Evolutionary conservation across 2,888 invertebrate genomes (phyloP).

Genomic region (Eugnorisma glareosa): DNA sequence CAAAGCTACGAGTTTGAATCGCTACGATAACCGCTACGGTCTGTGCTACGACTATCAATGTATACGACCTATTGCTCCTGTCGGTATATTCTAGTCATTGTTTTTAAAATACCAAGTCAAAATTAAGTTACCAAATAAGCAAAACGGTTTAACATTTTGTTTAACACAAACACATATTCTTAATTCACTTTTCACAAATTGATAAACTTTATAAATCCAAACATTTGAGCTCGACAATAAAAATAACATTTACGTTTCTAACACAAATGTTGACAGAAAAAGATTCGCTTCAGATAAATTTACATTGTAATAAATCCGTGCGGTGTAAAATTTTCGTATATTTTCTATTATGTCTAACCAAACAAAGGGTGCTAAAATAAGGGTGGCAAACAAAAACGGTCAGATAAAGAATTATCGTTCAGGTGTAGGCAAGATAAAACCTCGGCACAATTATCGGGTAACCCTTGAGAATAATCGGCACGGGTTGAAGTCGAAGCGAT

Average conservation of each 20-base stretch:
- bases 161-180: slow-evolving; percentile 47
- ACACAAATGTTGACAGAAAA: slow-evolving; percentile 66
- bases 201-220: slow-evolving; percentile 52
- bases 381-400: slow-evolving; percentile 56
- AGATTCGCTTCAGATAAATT: slow-evolving; percentile 68
- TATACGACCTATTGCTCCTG: not conserved
- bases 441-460: slow-evolving; percentile 55
- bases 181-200: slow-evolving; percentile 55
- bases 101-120: slow-evolving; percentile 7
- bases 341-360: slow-evolving; percentile 67
- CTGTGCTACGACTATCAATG: not conserved
- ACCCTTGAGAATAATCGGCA: slow-evolving; percentile 55
- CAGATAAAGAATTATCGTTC: slow-evolving; percentile 63
- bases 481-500: slow-evolving; percentile 28
- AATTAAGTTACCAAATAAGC: slow-evolving; percentile 2
- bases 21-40: slow-evolving; percentile 6
- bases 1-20: slow-evolving; percentile 24
- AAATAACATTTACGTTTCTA: slow-evolving; percentile 58
- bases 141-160: slow-evolving; percentile 20
- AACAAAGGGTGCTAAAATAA: slow-evolving; percentile 64
- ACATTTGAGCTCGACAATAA: slow-evolving; percentile 47
- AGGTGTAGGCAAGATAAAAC: slow-evolving; percentile 50
- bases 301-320: slow-evolving; percentile 67
- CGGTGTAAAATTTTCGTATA: slow-evolving; percentile 66
- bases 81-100: not conserved